Percentiles rank a stretch among this genome's conserved stretches.
These are phyloP conservation scores for Whitmania pigra DNA, from an alignment of 1,140 invertebrate genomes.

Conservation along the genomic window DNA sequence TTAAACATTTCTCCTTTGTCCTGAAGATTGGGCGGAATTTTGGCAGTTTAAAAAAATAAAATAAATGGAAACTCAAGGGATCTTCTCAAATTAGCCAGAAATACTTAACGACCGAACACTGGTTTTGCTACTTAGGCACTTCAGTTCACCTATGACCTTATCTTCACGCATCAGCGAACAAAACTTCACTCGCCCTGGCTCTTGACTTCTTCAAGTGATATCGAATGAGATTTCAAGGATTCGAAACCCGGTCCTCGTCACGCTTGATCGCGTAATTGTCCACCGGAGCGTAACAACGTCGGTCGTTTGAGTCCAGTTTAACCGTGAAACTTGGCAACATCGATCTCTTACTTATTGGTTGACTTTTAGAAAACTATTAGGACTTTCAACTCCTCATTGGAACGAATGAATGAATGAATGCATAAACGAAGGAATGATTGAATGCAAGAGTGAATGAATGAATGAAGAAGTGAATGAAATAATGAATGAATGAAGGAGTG, in stretches of 20 bases:
- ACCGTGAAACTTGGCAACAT: neutral
- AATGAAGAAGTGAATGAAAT: too few species aligned
- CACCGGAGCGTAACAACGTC: neutral
- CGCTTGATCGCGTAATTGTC: constrained; percentile 1
- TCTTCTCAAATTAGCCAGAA: too few species aligned
- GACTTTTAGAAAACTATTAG: neutral
- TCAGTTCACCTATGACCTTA: too few species aligned
- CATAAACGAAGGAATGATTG: neutral
- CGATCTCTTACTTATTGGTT: neutral
- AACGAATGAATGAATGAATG: constrained; percentile 13
- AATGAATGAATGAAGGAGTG: constrained; percentile 10
- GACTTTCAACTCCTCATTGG: neutral
- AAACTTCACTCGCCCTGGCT: too few species aligned
- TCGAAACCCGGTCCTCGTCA: neutral
- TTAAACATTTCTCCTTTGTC: too few species aligned
- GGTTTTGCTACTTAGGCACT: too few species aligned
- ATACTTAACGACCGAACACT: too few species aligned
- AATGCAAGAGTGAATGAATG: neutral
- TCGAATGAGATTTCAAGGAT: neutral
- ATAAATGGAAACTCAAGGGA: too few species aligned
- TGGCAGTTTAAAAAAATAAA: too few species aligned
- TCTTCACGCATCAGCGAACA: too few species aligned
- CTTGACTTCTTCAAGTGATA: neutral
- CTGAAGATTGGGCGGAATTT: too few species aligned
- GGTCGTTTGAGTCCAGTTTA: neutral